phyloP scores from a whole-genome alignment of 2,797 vertebrate species.

The Morus bassanus region DNA sequence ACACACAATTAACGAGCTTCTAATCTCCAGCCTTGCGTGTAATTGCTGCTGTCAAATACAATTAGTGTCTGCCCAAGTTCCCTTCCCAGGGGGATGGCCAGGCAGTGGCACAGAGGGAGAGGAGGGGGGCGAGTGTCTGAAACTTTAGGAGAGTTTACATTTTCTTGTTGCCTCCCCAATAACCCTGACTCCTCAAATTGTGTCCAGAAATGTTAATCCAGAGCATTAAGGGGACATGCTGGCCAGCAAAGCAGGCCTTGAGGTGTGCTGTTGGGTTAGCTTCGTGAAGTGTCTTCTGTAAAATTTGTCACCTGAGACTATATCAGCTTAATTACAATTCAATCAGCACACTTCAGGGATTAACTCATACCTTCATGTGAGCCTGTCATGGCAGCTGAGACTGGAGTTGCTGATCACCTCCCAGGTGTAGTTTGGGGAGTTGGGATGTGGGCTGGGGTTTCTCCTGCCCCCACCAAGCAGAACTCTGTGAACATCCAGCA shows the following conservation, averaged over 20 bases:
- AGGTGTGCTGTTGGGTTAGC: neutral
- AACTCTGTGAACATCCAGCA: neutral
- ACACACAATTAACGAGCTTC: conserved; percentile 64
- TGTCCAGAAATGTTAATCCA: conserved; percentile 7
- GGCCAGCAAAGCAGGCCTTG: neutral
- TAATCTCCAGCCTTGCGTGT: conserved; percentile 71
- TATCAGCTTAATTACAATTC: neutral
- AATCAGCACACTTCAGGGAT: neutral
- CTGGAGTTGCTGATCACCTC: neutral
- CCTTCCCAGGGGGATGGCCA: conserved; percentile 26
- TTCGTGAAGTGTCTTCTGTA: neutral
- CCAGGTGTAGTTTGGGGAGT: neutral
- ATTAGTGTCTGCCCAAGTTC: conserved; percentile 67
- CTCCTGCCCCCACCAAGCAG: neutral
- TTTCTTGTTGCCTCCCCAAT: neutral
- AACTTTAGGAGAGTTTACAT: conserved; percentile 58
- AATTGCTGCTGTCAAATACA: conserved; percentile 77
- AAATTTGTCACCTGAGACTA: neutral
- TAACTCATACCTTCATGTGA: neutral
- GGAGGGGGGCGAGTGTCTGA: neutral
- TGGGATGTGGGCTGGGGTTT: neutral
- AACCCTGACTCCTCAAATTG: neutral
- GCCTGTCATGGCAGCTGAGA: neutral
- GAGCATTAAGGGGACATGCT: neutral
- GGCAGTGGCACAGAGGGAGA: neutral